Percentiles rank a stretch among this genome's conserved stretches.
phyloP scores from a whole-genome alignment of 2,797 vertebrate species.

The Euthynnus affinis region DNA sequence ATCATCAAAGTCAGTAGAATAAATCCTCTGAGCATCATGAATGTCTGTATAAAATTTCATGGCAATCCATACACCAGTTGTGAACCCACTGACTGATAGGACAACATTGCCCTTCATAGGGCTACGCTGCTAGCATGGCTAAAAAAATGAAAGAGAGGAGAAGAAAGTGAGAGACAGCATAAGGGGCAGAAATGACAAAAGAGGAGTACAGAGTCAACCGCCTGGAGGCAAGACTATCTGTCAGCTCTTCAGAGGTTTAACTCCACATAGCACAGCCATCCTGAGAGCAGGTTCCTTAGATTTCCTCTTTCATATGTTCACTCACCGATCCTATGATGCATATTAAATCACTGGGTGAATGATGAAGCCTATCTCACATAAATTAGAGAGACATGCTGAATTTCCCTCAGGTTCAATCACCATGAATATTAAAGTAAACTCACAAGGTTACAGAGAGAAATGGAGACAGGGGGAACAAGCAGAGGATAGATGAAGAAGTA shows the following conservation, averaged over 20 bases:
- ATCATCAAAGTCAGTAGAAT: no score
- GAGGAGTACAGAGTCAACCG: conserved; percentile 6
- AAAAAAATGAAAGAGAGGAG: neutral
- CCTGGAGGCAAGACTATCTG: conserved; percentile 55
- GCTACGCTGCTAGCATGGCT: neutral
- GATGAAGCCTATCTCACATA: conserved; percentile 81
- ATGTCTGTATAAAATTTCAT: neutral
- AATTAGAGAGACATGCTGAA: conserved; percentile 78
- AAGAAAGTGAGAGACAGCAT: conserved; percentile 9
- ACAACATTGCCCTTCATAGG: neutral
- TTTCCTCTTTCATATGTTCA: conserved; percentile 54
- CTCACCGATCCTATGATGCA: conserved; percentile 65
- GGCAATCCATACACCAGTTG: neutral
- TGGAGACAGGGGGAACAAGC: conserved; percentile 42
- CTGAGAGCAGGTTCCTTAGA: conserved; percentile 46
- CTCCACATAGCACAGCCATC: conserved; percentile 23
- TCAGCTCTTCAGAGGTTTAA: conserved; percentile 60
- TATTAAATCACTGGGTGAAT: conserved; percentile 81
- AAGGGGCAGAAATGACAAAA: conserved; percentile 37
- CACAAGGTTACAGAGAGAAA: conserved; percentile 70
- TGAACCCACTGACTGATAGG: neutral
- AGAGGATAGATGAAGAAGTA: conserved; percentile 50
- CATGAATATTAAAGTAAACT: conserved; percentile 83
- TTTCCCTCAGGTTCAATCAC: conserved; percentile 77
- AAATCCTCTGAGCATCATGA: neutral